Percentiles rank a stretch among this genome's conserved stretches.
Evolutionary conservation across 1,140 invertebrate species (phyloP).

Genomic region (Popillia japonica): DNA sequence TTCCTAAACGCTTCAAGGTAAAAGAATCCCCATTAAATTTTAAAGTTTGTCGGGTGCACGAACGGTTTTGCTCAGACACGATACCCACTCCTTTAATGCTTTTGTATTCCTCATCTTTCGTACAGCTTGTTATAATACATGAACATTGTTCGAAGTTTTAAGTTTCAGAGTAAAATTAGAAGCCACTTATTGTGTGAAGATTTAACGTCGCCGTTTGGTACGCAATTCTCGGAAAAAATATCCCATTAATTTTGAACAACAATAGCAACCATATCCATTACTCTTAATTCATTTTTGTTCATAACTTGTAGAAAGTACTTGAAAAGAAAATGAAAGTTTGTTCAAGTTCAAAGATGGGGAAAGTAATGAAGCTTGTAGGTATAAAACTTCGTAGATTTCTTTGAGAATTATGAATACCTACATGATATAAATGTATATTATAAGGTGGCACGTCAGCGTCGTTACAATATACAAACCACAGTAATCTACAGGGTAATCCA

Average conservation of each 20-base stretch:
- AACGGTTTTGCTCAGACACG: neutral
- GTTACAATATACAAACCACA: too few relatives aligned
- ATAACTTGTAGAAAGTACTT: neutral
- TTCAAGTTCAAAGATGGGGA: too few relatives aligned
- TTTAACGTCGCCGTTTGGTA: neutral
- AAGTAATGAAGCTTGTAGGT: too few relatives aligned
- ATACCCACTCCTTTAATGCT: constrained; percentile 13
- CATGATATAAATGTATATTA: too few relatives aligned
- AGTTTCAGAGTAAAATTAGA: constrained; percentile 20
- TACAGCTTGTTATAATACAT: neutral
- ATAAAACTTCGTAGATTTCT: too few relatives aligned
- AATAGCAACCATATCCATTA: constrained; percentile 5
- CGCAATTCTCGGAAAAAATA: neutral
- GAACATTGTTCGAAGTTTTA: constrained; percentile 22
- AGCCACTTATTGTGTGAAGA: constrained; percentile 20
- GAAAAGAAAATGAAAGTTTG: neutral
- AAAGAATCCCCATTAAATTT: constrained; percentile 30
- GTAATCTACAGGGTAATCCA: too few relatives aligned
- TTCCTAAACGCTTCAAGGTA: constrained; percentile 21
- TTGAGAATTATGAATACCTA: too few relatives aligned
- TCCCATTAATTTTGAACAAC: neutral
- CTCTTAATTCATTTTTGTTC: constrained; percentile 6
- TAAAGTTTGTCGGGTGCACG: neutral
- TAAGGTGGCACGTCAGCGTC: too few relatives aligned
- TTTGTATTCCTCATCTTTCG: neutral